These are phyloP conservation scores for Phortica magna DNA, from an alignment of 2,888 invertebrate genomes.

Conservation along the genomic window DNA sequence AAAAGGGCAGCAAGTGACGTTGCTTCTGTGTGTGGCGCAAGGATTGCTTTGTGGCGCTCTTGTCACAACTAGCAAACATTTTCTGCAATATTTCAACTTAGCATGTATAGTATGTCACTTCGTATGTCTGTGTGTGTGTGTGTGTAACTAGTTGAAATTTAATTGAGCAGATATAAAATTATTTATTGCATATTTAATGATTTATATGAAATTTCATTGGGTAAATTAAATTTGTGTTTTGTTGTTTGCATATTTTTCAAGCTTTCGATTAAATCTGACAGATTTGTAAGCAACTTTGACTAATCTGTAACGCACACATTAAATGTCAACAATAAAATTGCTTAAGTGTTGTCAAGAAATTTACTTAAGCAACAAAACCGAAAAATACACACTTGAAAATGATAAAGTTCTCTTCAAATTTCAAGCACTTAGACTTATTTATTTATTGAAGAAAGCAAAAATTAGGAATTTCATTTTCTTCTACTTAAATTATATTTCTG, in stretches of 20 bases:
- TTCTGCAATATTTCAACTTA: slow-evolving; percentile 1
- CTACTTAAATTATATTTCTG: too few relatives aligned
- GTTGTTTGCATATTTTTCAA: background rate
- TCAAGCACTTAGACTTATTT: too few relatives aligned
- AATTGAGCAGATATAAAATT: slow-evolving; percentile 6
- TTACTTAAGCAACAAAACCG: background rate
- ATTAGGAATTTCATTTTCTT: too few relatives aligned
- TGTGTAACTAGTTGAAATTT: slow-evolving; percentile 5
- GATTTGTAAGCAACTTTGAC: background rate
- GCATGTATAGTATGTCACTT: background rate
- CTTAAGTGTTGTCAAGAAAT: background rate
- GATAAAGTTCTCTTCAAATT: too few relatives aligned
- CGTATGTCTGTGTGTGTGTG: background rate
- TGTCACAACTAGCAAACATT: background rate
- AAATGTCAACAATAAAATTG: background rate
- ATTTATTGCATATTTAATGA: background rate
- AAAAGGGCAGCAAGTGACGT: background rate
- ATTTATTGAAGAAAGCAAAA: too few relatives aligned
- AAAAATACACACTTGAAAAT: too few relatives aligned
- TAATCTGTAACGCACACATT: background rate
- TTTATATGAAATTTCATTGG: background rate
- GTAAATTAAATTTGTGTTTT: background rate
- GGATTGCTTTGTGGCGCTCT: background rate
- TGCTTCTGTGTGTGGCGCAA: background rate
- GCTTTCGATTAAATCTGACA: background rate